phyloP scores from a whole-genome alignment of 2,113 vertebrate genomes.

The Microtus pennsylvanicus region DNA sequence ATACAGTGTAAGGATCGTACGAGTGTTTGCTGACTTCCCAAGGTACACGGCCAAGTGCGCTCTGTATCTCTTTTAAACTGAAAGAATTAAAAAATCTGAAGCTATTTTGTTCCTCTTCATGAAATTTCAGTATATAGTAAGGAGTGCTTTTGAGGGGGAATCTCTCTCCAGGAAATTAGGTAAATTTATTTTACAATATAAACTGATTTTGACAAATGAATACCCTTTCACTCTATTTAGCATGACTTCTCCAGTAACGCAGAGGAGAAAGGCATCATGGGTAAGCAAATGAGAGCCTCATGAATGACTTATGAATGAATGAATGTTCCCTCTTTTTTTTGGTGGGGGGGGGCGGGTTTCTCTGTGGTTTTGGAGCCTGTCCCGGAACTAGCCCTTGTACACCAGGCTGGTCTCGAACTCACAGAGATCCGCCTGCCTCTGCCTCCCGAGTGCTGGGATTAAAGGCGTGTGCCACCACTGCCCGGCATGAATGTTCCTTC shows the following conservation, averaged over 20 bases:
- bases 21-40: background rate
- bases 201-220: background rate
- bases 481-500: too few relatives aligned
- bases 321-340: too few relatives aligned
- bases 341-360: too few relatives aligned
- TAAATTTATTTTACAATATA: background rate
- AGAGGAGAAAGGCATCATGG: background rate
- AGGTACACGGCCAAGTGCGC: background rate
- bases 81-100: background rate
- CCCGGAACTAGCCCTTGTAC: too few relatives aligned
- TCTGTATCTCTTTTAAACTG: background rate
- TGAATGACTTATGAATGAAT: too few relatives aligned
- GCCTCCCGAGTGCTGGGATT: too few relatives aligned
- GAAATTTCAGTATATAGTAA: slow-evolving; percentile 5
- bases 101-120: background rate
- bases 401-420: too few relatives aligned
- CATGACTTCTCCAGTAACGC: background rate
- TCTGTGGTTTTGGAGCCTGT: too few relatives aligned
- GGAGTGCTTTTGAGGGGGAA: background rate
- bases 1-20: background rate
- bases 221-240: background rate
- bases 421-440: too few relatives aligned
- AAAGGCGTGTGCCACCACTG: too few relatives aligned
- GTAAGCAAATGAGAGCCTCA: too few relatives aligned
- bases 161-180: background rate